These are phyloP conservation scores for Leptobrachium ailaonicum DNA, from an alignment of 2,113 vertebrate genomes.

Conservation along the genomic window DNA sequence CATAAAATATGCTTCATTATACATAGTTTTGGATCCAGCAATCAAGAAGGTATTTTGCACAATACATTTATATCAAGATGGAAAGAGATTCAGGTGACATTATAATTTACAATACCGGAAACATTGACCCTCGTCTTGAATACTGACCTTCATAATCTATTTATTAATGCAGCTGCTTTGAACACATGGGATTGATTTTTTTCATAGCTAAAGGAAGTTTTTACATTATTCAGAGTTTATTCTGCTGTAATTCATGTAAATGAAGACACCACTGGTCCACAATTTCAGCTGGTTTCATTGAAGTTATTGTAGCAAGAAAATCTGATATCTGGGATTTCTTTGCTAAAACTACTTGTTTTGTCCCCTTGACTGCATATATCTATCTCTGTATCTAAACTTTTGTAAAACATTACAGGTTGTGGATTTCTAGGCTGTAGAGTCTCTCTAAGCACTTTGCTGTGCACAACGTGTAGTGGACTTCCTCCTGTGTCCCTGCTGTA, in stretches of 20 bases:
- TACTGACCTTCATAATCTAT: background rate
- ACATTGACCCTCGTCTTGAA: background rate
- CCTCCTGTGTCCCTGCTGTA: too few relatives aligned
- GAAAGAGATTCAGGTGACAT: background rate
- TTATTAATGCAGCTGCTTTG: background rate
- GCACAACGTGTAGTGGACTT: too few relatives aligned
- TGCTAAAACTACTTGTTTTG: too few relatives aligned
- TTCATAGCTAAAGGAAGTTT: background rate
- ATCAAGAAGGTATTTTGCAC: background rate
- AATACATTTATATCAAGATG: background rate
- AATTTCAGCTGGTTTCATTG: background rate
- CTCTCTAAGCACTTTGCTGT: too few relatives aligned
- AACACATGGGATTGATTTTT: constrained; percentile 2
- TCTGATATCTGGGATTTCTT: background rate
- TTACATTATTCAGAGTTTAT: background rate
- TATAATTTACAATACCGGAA: background rate
- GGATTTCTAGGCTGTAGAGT: too few relatives aligned
- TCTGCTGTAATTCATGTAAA: background rate
- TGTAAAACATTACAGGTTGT: too few relatives aligned
- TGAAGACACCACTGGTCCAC: background rate
- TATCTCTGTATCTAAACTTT: too few relatives aligned
- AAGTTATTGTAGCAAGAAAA: background rate
- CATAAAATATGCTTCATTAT: background rate
- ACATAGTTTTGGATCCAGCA: background rate
- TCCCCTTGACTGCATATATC: too few relatives aligned